phyloP scores from a whole-genome alignment of 2,888 invertebrate genomes.

The Myathropa florea region DNA sequence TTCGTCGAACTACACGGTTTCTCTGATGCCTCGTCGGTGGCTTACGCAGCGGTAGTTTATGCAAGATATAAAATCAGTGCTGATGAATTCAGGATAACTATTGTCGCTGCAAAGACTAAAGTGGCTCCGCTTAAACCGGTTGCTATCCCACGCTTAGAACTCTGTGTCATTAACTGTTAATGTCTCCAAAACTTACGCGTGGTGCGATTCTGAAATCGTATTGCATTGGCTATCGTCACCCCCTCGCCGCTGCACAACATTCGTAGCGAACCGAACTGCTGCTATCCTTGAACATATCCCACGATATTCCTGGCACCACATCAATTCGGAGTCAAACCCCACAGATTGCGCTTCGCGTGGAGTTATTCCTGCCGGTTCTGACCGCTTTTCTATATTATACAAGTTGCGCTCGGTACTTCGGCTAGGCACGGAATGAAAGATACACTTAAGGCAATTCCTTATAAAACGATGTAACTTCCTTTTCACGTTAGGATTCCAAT shows the following conservation, averaged over 20 bases:
- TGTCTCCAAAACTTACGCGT: slow-evolving; percentile 33
- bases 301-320: slow-evolving; percentile 49
- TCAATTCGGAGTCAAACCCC: slow-evolving; percentile 53
- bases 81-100: not conserved
- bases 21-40: slow-evolving; percentile 16
- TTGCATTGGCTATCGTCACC: slow-evolving; percentile 72
- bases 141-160: slow-evolving; percentile 41
- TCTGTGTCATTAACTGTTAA: no score
- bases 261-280: slow-evolving; percentile 50
- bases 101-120: slow-evolving; percentile 18
- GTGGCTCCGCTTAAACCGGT: slow-evolving; percentile 26
- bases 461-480: no score
- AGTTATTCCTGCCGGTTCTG: no score
- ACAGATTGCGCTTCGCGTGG: slow-evolving; percentile 69
- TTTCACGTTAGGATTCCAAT: no score
- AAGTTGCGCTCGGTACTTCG: no score
- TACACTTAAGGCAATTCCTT: no score
- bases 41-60: slow-evolving; percentile 32
- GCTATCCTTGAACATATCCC: slow-evolving; percentile 45
- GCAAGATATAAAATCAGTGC: not conserved
- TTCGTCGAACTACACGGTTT: slow-evolving; percentile 17
- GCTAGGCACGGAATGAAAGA: no score
- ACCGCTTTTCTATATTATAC: no score
- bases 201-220: slow-evolving; percentile 73
- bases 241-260: slow-evolving; percentile 53